Conservation (phyloP, 2,888 invertebrate genomes). For the Cantharis lateralis region DNA sequence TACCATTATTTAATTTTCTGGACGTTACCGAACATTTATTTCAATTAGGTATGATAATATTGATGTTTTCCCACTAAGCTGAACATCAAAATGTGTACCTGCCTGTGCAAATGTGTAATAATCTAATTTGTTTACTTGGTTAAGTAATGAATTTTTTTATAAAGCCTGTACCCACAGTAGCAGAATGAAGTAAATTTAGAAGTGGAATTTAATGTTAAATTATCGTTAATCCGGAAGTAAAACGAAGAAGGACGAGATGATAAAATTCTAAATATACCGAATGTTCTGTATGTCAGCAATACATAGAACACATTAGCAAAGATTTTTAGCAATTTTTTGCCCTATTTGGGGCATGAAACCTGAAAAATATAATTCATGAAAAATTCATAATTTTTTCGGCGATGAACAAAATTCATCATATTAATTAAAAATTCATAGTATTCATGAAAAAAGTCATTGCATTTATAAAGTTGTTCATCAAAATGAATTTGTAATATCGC, state of each 20-base stretch:
- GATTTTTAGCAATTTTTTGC: not conserved
- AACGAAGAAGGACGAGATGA: no score
- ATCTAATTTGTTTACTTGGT: not conserved
- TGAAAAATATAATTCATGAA: no score
- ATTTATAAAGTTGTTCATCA: no score
- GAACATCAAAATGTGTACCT: not conserved
- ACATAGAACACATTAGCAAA: not conserved
- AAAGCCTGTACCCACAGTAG: not conserved
- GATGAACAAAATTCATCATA: no score
- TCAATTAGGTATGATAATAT: not conserved
- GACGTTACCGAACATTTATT: not conserved
- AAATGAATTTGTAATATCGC: no score
- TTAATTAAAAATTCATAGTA: no score
- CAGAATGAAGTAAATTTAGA: not conserved
- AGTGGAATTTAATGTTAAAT: not conserved
- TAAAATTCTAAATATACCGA: not conserved
- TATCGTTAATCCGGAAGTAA: not conserved
- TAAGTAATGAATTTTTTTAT: not conserved
- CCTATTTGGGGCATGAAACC: no score
- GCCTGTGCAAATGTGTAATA: not conserved
- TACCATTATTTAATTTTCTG: not conserved
- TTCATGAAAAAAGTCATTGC: no score
- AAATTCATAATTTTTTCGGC: no score
- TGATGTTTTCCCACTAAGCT: not conserved
- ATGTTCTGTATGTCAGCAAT: not conserved